Percentiles rank a stretch among this genome's conserved stretches.
Evolutionary conservation across 1,140 invertebrate species (phyloP).

Genomic region (Aphelinus certus): DNA sequence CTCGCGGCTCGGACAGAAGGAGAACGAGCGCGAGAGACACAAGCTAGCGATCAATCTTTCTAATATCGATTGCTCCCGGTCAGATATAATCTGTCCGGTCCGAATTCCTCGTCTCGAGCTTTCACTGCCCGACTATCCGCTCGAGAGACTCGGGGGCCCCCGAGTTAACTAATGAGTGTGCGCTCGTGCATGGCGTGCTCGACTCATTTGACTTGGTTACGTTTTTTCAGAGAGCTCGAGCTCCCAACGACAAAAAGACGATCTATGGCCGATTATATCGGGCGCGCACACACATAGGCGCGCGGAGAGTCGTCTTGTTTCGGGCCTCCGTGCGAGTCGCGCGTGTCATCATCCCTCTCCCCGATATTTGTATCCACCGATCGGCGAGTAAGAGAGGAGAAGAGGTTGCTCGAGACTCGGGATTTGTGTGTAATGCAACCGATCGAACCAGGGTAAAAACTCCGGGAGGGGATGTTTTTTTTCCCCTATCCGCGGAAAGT

Average conservation of each 20-base stretch:
- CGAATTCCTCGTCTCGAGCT: slow-evolving; percentile 13
- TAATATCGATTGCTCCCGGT: slow-evolving; percentile 25
- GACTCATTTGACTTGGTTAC: slow-evolving; percentile 30
- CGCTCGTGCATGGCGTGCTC: not conserved
- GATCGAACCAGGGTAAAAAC: not conserved
- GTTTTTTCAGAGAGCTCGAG: not conserved
- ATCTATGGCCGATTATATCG: no score
- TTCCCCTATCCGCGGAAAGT: not conserved
- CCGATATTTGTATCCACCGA: no score
- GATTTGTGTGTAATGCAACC: slow-evolving; percentile 12
- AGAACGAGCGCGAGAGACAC: not conserved
- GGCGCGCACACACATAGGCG: no score
- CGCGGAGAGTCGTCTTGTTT: not conserved
- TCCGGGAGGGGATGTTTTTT: not conserved
- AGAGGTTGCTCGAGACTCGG: not conserved
- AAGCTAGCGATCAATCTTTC: slow-evolving; percentile 16
- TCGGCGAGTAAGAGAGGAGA: no score
- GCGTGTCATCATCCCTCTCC: not conserved
- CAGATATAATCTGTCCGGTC: slow-evolving; percentile 1
- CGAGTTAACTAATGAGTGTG: slow-evolving; percentile 8
- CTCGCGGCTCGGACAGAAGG: no score
- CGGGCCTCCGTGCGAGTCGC: not conserved
- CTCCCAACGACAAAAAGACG: no score
- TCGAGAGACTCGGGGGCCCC: not conserved
- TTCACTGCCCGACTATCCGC: not conserved